Base-by-base conservation (phyloP, 2,113 vertebrate species). In the Panthera uncia region DNA sequence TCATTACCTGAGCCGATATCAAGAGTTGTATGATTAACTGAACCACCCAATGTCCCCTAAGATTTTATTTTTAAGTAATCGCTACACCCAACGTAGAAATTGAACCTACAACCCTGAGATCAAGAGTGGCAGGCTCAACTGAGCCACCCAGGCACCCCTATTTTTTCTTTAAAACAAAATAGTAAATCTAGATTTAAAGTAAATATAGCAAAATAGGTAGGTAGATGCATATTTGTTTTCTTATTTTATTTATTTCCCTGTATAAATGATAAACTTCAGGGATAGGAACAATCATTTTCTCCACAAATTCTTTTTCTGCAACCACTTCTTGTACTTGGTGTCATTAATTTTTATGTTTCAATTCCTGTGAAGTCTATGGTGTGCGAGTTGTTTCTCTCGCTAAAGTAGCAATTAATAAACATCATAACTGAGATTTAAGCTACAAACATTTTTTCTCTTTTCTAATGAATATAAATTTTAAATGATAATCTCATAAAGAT, bases 391-490 rank as follows among this genome's bases (percentile, higher is more conserved):
- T 65, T 86, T 74, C 71, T 68, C 65, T 94, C 48, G 29, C 3
- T 73, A 91, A 50, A 81, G 57, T 21, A 63, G 38, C 57, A 89
- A 63, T 27, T 69, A 81, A 69, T 5, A 61, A 50, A 81, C 4
- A 41, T 80, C 61, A 52, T 41, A 85, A 74, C 14, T 69, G 57
- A 93, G 38, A 63, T 66, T 92, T 31, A 74, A 86, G 25, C 18
- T 92, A 19, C 41, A 55, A 4, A 92, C 36, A 27, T 61, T 89
- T 65, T 94, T 94, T 74, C 61, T 82, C 63, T 31, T 88, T 91
- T 91, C 50, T 52, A 92, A 8, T 63, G 27, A 96, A 69, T 63
- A 74, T 82, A 68, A 76, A 74, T 86, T 95, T 92, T 69, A 74
- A 89, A 79, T 38, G 78, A 68, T 41, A 90, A 86, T 48, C 3